Evolutionary conservation across 2,113 vertebrate genomes (phyloP).

Genomic region (Paraplagusia blochii): DNA sequence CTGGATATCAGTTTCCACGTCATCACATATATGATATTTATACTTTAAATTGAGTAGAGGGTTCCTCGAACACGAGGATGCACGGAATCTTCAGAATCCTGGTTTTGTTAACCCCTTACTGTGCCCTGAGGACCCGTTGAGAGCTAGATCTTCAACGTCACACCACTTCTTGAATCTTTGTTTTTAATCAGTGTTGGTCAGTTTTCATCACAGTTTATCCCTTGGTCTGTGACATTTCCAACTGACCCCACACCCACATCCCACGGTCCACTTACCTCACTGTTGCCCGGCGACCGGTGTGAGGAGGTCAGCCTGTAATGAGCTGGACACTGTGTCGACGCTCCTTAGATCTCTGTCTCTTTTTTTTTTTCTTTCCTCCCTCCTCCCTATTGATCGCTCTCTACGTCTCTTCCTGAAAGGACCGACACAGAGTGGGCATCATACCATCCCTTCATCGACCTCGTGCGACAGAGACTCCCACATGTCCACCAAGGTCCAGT

Average conservation of each 20-base stretch:
- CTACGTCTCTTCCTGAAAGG: slow-evolving; percentile 30
- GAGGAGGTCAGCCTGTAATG: slow-evolving; percentile 67
- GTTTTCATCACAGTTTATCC: slow-evolving; percentile 66
- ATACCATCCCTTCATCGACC: slow-evolving; percentile 59
- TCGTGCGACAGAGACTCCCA: slow-evolving; percentile 54
- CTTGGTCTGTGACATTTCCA: slow-evolving; percentile 47
- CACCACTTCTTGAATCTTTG: slow-evolving; percentile 5
- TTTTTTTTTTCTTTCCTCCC: slow-evolving; percentile 21
- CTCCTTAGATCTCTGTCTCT: slow-evolving; percentile 38
- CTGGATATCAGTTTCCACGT: no score
- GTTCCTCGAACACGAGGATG: no score
- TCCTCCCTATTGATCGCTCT: slow-evolving; percentile 58
- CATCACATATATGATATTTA: no score
- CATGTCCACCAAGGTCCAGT: slow-evolving; percentile 43
- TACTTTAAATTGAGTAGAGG: no score
- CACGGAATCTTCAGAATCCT: no score
- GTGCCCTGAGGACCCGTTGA: no score
- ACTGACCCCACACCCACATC: slow-evolving; percentile 39
- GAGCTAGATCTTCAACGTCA: slow-evolving; percentile 3
- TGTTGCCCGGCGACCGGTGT: slow-evolving; percentile 64
- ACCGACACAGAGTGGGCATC: slow-evolving; percentile 40
- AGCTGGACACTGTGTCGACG: slow-evolving; percentile 54
- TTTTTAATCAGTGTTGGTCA: slow-evolving; percentile 31
- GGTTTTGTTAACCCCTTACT: no score
- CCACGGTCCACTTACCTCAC: slow-evolving; percentile 28